Conservation (phyloP, 2,797 vertebrate genomes). For the Ctenosaura bakeri region DNA sequence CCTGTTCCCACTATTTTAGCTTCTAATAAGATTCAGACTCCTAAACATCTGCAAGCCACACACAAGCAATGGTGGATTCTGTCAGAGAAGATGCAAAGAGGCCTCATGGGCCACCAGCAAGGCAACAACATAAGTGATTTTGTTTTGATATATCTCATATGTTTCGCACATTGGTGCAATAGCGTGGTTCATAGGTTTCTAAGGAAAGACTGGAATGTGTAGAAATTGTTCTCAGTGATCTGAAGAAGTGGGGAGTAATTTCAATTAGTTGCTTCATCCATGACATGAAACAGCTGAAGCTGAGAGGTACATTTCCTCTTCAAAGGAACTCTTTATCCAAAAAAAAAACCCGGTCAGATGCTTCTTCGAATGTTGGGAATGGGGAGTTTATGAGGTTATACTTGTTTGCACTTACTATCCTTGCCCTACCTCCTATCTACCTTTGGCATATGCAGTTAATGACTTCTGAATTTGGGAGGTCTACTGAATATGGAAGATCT, state of each 20-base stretch:
- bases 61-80: not conserved
- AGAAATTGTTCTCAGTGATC: not conserved
- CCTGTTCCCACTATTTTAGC: not conserved
- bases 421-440: too few relatives aligned
- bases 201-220: not conserved
- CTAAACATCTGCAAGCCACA: slow-evolving; percentile 11
- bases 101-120: not conserved
- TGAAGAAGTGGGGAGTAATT: not conserved
- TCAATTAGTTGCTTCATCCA: not conserved
- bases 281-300: not conserved
- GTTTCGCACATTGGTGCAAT: not conserved
- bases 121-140: not conserved
- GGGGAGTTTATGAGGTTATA: not conserved
- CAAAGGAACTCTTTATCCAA: not conserved
- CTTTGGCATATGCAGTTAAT: not conserved
- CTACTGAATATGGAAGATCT: too few relatives aligned
- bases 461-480: too few relatives aligned
- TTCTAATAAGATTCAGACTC: not conserved
- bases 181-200: not conserved
- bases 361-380: not conserved
- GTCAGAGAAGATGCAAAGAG: not conserved
- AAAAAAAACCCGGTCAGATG: not conserved
- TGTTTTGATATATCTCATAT: not conserved
- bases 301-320: not conserved
- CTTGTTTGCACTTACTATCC: not conserved